A percentile compares a stretch with the other conserved stretches of the same genome.
Evolutionary conservation across 1,140 invertebrate species (phyloP).

Genomic region (Cydia splendana): DNA sequence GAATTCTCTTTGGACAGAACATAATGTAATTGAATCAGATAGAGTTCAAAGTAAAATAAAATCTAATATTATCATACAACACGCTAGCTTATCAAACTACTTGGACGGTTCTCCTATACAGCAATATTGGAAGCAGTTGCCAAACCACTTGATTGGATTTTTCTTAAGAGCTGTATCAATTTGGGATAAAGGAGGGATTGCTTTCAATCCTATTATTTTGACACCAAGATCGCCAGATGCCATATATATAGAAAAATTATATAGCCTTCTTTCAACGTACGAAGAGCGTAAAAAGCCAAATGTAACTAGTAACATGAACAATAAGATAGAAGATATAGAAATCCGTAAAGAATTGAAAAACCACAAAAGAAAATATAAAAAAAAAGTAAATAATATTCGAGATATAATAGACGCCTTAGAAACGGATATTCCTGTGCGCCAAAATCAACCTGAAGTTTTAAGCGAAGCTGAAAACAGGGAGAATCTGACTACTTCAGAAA

Average conservation of each 20-base stretch:
- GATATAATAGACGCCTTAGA: constrained; percentile 68
- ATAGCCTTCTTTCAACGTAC: constrained; percentile 45
- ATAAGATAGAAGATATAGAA: constrained; percentile 30
- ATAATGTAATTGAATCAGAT: constrained; percentile 30
- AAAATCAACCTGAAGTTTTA: constrained; percentile 47
- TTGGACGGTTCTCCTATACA: constrained; percentile 59
- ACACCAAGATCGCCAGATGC: constrained; percentile 49
- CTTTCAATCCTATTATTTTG: constrained; percentile 62
- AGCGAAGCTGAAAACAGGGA: constrained; percentile 53
- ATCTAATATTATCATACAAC: constrained; percentile 49
- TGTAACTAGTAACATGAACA: constrained; percentile 34
- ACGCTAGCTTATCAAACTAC: constrained; percentile 51
- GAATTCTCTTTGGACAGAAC: constrained; percentile 49
- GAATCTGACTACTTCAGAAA: neutral
- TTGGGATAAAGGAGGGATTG: constrained; percentile 71
- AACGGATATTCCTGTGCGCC: constrained; percentile 40
- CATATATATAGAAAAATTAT: constrained; percentile 58
- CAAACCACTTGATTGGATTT: constrained; percentile 59
- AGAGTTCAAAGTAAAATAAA: constrained; percentile 35
- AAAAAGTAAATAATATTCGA: constrained; percentile 67
- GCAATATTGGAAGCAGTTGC: constrained; percentile 56
- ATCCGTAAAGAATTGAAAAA: constrained; percentile 13
- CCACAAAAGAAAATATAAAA: constrained; percentile 38
- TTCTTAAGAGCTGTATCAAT: constrained; percentile 60
- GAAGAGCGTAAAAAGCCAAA: constrained; percentile 38